phyloP scores from a whole-genome alignment of 2,113 vertebrate genomes.

The Aegotheles bennettii region DNA sequence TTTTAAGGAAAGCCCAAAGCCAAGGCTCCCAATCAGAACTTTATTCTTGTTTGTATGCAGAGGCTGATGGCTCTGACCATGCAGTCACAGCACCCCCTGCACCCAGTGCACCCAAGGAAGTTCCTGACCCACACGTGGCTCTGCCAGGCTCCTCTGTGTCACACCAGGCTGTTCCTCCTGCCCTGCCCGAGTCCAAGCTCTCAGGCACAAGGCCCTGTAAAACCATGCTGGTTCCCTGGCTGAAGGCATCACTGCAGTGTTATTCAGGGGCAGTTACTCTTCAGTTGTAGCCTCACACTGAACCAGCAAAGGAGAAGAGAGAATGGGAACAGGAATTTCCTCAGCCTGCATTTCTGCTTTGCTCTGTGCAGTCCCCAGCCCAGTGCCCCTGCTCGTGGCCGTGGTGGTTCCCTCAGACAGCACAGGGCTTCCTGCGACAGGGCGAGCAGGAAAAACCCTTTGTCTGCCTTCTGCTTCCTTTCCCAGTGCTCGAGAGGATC shows the following conservation, averaged over 20 bases:
- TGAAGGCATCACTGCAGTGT: no score
- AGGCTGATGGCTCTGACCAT: not conserved
- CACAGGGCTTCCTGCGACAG: conserved; percentile 1
- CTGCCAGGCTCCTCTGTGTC: not conserved
- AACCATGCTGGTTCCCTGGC: no score
- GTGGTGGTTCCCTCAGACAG: not conserved
- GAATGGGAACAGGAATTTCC: not conserved
- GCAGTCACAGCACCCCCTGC: not conserved
- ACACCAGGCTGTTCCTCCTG: not conserved
- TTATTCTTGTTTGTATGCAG: not conserved
- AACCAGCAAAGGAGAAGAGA: not conserved
- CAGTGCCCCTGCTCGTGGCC: not conserved
- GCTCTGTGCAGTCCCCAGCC: not conserved
- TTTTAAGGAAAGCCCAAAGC: not conserved
- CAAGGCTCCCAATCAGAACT: not conserved
- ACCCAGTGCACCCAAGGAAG: not conserved
- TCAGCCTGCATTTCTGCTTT: not conserved
- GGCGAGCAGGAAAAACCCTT: conserved; percentile 21
- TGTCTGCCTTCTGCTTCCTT: conserved; percentile 26
- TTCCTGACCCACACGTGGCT: not conserved
- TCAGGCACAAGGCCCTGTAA: not conserved
- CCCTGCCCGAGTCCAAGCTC: not conserved
- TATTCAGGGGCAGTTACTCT: not conserved
- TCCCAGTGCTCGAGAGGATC: not conserved
- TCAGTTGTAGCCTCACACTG: not conserved